phyloP scores from a whole-genome alignment of 2,888 invertebrate genomes.

The Drymonia ruficornis region DNA sequence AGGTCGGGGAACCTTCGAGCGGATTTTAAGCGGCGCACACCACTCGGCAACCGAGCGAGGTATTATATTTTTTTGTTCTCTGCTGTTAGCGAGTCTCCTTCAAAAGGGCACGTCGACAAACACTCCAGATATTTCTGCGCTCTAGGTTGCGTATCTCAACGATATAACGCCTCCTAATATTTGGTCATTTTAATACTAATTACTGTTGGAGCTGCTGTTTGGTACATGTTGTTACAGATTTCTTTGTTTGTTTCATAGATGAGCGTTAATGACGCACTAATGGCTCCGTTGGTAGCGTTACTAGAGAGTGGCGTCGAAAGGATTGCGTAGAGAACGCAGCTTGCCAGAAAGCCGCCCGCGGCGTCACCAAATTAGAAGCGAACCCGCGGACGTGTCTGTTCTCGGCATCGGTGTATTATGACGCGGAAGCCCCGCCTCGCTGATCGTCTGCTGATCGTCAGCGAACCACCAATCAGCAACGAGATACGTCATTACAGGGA shows the following conservation, averaged over 20 bases:
- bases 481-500: conserved; percentile 51
- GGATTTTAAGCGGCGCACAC: conserved; percentile 19
- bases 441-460: conserved; percentile 47
- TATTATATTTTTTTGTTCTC: conserved; percentile 45
- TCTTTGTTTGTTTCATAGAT: conserved; percentile 41
- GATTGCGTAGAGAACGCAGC: conserved; percentile 51
- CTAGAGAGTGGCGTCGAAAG: conserved; percentile 46
- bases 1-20: conserved; percentile 36
- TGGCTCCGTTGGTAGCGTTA: conserved; percentile 30
- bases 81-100: conserved; percentile 48
- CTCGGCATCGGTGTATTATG: conserved; percentile 58
- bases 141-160: background rate
- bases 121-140: conserved; percentile 25
- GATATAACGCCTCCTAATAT: too few relatives aligned
- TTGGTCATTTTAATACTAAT: background rate
- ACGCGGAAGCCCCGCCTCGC: conserved; percentile 72
- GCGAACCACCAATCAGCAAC: conserved; percentile 59
- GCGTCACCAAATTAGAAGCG: conserved; percentile 83
- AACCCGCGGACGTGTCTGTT: conserved; percentile 50
- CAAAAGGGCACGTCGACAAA: conserved; percentile 39
- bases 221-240: conserved; percentile 34
- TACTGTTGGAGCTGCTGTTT: background rate
- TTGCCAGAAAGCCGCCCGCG: conserved; percentile 38
- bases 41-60: conserved; percentile 15
- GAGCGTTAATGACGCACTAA: conserved; percentile 44